Conservation (phyloP, 1,140 invertebrate genomes). For the Cheumatopsyche charites region DNA sequence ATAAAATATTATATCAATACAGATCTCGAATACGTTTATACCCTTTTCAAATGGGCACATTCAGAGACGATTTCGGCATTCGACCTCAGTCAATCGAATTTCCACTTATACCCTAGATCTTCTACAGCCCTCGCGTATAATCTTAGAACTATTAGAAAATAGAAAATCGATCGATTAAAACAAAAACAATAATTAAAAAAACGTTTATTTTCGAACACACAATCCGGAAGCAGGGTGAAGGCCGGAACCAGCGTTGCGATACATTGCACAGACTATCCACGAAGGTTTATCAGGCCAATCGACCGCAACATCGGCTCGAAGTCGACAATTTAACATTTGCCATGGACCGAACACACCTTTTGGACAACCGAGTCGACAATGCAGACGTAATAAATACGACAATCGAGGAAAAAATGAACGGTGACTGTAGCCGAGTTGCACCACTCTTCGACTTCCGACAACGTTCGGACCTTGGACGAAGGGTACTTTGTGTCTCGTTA, state of each 20-base stretch:
- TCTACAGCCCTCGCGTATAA: too few relatives aligned
- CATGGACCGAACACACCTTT: not conserved
- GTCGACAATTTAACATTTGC: not conserved
- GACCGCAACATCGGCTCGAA: constrained; percentile 4
- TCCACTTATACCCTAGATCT: too few relatives aligned
- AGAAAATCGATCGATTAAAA: too few relatives aligned
- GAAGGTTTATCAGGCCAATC: constrained; percentile 21
- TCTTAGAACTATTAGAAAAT: too few relatives aligned
- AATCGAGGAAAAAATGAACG: not conserved
- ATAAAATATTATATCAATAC: too few relatives aligned
- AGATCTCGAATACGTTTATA: too few relatives aligned
- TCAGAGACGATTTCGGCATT: too few relatives aligned
- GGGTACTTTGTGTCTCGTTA: not conserved
- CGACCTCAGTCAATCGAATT: too few relatives aligned
- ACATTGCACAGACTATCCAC: constrained; percentile 27
- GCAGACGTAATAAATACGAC: not conserved
- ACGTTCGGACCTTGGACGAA: not conserved
- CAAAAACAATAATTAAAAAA: too few relatives aligned
- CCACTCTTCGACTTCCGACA: not conserved
- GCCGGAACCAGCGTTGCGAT: constrained; percentile 10
- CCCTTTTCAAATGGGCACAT: too few relatives aligned
- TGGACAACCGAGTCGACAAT: not conserved
- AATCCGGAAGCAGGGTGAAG: constrained; percentile 19
- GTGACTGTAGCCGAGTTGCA: constrained; percentile 6
- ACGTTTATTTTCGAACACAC: not conserved